Evolutionary conservation across 2,113 vertebrate species (phyloP).

Genomic region (Pituophis catenifer): DNA sequence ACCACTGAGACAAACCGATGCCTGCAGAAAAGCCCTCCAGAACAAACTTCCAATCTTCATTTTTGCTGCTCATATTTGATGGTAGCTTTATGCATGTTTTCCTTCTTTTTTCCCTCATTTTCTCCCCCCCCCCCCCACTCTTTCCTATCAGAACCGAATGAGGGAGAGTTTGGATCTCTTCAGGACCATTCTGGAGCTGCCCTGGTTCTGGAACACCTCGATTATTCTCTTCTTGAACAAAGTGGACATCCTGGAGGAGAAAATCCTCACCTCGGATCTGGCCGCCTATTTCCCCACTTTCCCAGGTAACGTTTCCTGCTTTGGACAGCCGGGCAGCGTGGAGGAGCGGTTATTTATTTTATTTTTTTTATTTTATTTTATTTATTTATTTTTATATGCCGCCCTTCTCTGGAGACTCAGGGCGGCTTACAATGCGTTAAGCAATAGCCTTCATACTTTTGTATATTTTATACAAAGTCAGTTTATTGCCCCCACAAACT

Average conservation of each 20-base stretch:
- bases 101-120: background rate
- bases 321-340: rapidly evolving
- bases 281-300: slow-evolving; percentile 79
- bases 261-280: slow-evolving; percentile 82
- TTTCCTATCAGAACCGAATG: slow-evolving; percentile 81
- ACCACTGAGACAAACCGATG: background rate
- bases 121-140: no score
- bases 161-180: slow-evolving; percentile 86
- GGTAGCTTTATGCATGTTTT: background rate
- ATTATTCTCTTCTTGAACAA: slow-evolving; percentile 94
- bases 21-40: background rate
- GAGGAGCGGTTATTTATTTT: background rate
- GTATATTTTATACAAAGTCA: no score
- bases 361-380: no score
- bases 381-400: no score
- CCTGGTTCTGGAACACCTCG: slow-evolving; percentile 81
- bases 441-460: no score
- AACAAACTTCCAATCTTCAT: background rate
- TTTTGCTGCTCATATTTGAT: background rate
- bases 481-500: no score
- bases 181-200: slow-evolving; percentile 84
- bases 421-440: no score
- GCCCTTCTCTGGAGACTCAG: no score
- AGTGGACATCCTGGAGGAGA: slow-evolving; percentile 86
- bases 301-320: slow-evolving; percentile 63